A percentile compares a stretch with the other conserved stretches of the same genome.
Conservation (phyloP, 2,888 invertebrate species). For the Rhagonycha fulva region DNA sequence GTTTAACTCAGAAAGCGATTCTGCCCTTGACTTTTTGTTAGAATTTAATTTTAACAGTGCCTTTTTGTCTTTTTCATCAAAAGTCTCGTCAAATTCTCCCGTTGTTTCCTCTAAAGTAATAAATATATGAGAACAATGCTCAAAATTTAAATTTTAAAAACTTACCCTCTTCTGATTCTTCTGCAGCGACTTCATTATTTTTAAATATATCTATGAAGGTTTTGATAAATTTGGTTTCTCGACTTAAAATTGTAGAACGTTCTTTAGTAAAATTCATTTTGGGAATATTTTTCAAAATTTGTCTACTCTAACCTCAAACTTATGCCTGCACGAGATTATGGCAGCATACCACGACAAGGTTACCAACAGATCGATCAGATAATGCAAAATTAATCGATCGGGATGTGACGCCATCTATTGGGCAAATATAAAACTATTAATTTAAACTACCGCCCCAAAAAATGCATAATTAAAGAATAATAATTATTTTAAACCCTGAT, state of each 20-base stretch:
- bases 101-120: slow-evolving; percentile 11
- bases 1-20: slow-evolving; percentile 67
- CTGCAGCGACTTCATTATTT: slow-evolving; percentile 49
- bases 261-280: background rate
- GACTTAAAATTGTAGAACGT: slow-evolving; percentile 48
- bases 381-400: too few relatives aligned
- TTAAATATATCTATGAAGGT: slow-evolving; percentile 60
- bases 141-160: background rate
- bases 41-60: slow-evolving; percentile 40
- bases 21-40: slow-evolving; percentile 57
- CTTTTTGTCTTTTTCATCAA: slow-evolving; percentile 44
- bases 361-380: background rate
- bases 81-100: slow-evolving; percentile 51
- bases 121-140: background rate
- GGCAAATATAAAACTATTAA: too few relatives aligned
- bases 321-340: background rate
- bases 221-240: slow-evolving; percentile 64
- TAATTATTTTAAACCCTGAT: too few relatives aligned
- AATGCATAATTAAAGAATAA: too few relatives aligned
- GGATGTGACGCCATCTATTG: too few relatives aligned
- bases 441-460: too few relatives aligned
- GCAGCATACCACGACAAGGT: background rate
- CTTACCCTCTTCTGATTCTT: background rate
- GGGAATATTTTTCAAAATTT: background rate
- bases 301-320: background rate